Percentiles rank a stretch among this genome's conserved stretches.
These are phyloP conservation scores for Macropodus opercularis DNA, from an alignment of 2,797 vertebrate genomes.

Conservation along the genomic window DNA sequence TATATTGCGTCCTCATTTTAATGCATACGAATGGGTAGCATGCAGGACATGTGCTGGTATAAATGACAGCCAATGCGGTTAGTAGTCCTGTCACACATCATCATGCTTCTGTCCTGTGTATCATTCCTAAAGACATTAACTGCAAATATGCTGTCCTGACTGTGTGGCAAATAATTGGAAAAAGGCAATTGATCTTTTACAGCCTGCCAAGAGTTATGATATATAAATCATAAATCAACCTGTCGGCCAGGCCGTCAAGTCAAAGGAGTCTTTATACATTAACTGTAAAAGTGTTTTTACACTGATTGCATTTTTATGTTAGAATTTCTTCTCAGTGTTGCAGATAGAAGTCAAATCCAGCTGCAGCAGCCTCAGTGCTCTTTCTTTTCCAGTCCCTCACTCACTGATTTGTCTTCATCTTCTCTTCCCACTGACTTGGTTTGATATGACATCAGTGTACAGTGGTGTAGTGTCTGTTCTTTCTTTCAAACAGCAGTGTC, in stretches of 20 bases:
- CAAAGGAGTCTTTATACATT: conserved; percentile 14
- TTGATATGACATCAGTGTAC: conserved; percentile 56
- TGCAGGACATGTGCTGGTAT: conserved; percentile 35
- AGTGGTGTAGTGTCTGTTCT: conserved; percentile 57
- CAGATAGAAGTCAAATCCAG: conserved; percentile 22
- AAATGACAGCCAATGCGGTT: conserved; percentile 27
- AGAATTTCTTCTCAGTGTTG: conserved; percentile 16
- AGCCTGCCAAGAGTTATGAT: conserved; percentile 14
- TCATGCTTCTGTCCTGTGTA: conserved; percentile 9
- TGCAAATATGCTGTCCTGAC: conserved; percentile 1
- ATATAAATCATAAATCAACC: conserved; percentile 28
- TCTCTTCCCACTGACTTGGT: conserved; percentile 37
- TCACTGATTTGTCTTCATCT: conserved; percentile 58
- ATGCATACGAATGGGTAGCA: conserved; percentile 17
- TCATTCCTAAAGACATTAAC: conserved; percentile 13
- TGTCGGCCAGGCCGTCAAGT: conserved; percentile 23
- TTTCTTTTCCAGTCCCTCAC: conserved; percentile 38
- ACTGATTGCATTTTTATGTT: conserved; percentile 33
- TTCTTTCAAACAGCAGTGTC: conserved; percentile 66
- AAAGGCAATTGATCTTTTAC: conserved; percentile 12
- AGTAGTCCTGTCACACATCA: conserved; percentile 26
- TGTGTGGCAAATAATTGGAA: conserved; percentile 2
- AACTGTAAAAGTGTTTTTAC: conserved; percentile 15
- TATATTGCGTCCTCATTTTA: conserved; percentile 29
- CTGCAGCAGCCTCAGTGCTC: conserved; percentile 20